Evolutionary conservation across 2,113 vertebrate genomes (phyloP).

Genomic region (Leptobrachium ailaonicum): DNA sequence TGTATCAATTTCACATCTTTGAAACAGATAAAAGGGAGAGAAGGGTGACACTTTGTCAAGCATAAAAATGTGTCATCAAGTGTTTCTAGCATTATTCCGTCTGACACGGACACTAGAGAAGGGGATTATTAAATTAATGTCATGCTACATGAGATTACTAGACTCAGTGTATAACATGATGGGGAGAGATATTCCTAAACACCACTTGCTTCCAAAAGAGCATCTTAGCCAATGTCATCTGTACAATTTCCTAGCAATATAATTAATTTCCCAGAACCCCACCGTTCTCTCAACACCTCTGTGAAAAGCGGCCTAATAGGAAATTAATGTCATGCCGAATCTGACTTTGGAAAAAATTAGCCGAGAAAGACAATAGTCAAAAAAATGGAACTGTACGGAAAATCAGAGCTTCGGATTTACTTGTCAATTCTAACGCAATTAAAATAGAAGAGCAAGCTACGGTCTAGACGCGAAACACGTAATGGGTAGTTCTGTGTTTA

Average conservation of each 20-base stretch:
- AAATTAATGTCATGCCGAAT: conserved; percentile 34
- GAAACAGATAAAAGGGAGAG: neutral
- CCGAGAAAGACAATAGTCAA: conserved; percentile 38
- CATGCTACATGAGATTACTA: conserved; percentile 40
- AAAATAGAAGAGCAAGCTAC: conserved; percentile 2
- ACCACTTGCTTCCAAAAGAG: conserved; percentile 25
- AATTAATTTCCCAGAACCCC: conserved; percentile 38
- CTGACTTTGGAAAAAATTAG: conserved; percentile 16
- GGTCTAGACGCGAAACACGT: conserved; percentile 18
- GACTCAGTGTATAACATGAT: conserved; percentile 34
- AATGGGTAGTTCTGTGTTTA: neutral
- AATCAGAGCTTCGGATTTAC: conserved; percentile 7
- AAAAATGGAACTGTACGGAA: conserved; percentile 14
- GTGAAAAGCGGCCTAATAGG: neutral
- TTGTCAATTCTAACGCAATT: conserved; percentile 31
- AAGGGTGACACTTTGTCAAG: conserved; percentile 16
- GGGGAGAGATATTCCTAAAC: conserved; percentile 24
- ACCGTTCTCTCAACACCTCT: neutral
- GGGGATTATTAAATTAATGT: conserved; percentile 46
- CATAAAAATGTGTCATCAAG: conserved; percentile 13
- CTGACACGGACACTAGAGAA: conserved; percentile 30
- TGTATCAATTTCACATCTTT: too few relatives aligned
- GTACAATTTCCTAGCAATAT: conserved; percentile 22
- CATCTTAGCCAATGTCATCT: conserved; percentile 33
- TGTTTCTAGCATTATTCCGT: conserved; percentile 40